Evolutionary conservation across 2,888 invertebrate species (phyloP), one percentile per base, ranked within the genome.

Genomic region (Xestoiulus laeticollis): DNA sequence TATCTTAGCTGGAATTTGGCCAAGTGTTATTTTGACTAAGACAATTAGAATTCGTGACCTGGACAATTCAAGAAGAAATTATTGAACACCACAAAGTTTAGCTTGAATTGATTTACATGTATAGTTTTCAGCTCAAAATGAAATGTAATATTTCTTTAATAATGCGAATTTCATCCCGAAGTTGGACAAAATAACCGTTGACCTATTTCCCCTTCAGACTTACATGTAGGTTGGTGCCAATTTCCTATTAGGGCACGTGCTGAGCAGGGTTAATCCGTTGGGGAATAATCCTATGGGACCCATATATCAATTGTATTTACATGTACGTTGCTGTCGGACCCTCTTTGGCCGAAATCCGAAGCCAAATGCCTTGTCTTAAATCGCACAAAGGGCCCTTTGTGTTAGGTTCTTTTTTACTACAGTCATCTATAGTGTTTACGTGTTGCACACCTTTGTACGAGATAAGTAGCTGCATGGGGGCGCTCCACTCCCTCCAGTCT

Each of bases 401-500:
- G 78, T 78, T 30, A 38, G 8, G 10, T 14, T 30, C 30, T 30
- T 26, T 38, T 78, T 78, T 78, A 30, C 78, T 2, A 78, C 30
- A 78, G 78, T 30, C 30, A 32, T 78, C 30, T 30, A 30, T 16
- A 14, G 78, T 78, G 78, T 78, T 78, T 78, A 78, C 78, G 30
- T 16, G 30, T 26, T 30, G 78, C 78, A 78, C 78, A 78, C 78
- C 78, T 78, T 78, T 78, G 30, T 4, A 78, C 78, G 26, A 26
- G 78, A 78, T 78, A 78, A 78, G 78, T 78, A 78, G 78, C 78
- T 78, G 78, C 78, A 78, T 78, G 78, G 78, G 78, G 78, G 78
- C 78, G 78, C 78, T 22, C 59, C 59, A 8, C 59, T 68, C 59
- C 59, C 59, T 68, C 78, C 30, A 12, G 78, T 78, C 78, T 78